A percentile compares a stretch with the other conserved stretches of the same genome.
phyloP scores from a whole-genome alignment of 2,113 vertebrate genomes.

The Andinoacara biseriatus region DNA sequence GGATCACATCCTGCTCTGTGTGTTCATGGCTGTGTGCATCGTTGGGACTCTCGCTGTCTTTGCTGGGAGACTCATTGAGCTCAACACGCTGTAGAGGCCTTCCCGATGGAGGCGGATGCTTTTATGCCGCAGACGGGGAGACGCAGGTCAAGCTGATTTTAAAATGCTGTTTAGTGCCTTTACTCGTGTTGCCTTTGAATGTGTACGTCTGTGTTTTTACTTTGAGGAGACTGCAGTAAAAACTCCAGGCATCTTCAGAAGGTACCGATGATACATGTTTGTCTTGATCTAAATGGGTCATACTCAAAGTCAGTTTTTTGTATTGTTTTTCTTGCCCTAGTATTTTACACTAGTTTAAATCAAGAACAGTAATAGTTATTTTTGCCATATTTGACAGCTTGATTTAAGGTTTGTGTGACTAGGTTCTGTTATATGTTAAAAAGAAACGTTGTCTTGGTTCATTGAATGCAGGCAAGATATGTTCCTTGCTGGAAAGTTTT shows the following conservation, averaged over 20 bases:
- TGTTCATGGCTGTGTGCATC: conserved; percentile 96
- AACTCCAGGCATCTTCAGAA: background rate
- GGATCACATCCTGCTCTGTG: conserved; percentile 95
- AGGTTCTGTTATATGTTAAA: background rate
- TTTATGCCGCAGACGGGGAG: background rate
- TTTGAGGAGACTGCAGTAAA: conserved; percentile 1
- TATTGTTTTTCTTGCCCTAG: background rate
- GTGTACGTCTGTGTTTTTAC: conserved; percentile 5
- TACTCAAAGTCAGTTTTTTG: conserved; percentile 41
- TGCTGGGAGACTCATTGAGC: conserved; percentile 94
- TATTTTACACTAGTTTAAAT: background rate
- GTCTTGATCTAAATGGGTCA: conserved; percentile 22
- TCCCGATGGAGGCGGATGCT: too few species aligned
- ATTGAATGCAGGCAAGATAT: conserved; percentile 17
- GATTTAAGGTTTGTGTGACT: conserved; percentile 3
- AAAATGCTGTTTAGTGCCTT: background rate
- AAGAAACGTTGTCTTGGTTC: background rate
- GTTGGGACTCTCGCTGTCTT: conserved; percentile 95
- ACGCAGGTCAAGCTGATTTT: background rate
- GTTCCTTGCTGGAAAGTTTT: conserved; percentile 45
- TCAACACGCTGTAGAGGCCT: conserved; percentile 83
- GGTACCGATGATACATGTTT: background rate
- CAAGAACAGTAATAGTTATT: background rate
- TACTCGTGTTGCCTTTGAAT: background rate
- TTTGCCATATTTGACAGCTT: conserved; percentile 27